Conservation (phyloP, 2,797 vertebrate species). For the Malurus splendens region DNA sequence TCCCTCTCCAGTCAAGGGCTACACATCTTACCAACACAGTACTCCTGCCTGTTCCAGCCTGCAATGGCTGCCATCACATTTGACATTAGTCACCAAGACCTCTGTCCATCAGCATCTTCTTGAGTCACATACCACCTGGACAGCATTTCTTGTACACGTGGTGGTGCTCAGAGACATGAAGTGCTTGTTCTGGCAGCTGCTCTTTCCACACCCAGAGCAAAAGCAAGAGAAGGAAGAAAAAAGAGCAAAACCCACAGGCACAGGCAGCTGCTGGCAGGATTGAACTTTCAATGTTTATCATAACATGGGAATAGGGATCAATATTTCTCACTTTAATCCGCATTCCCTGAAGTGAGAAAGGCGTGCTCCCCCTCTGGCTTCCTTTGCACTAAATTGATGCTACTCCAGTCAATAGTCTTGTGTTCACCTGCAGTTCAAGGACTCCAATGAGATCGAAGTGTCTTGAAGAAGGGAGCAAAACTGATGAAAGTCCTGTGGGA, state of each 20-base stretch:
- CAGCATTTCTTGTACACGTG: neutral
- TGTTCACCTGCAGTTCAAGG: neutral
- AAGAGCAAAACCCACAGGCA: neutral
- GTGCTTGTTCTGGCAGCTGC: neutral
- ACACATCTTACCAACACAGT: rapidly evolving
- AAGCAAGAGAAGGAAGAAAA: neutral
- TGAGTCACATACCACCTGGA: neutral
- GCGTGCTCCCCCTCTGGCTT: rapidly evolving
- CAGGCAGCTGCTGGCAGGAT: neutral
- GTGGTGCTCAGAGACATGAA: neutral
- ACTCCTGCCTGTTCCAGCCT: neutral
- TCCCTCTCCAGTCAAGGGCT: neutral
- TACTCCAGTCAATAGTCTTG: neutral
- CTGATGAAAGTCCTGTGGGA: rapidly evolving
- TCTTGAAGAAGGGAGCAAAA: neutral
- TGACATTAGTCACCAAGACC: neutral
- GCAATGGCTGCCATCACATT: neutral
- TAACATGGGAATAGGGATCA: neutral
- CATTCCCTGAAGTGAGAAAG: neutral
- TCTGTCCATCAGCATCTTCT: neutral
- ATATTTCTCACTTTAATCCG: neutral
- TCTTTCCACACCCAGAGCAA: neutral
- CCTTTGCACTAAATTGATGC: neutral
- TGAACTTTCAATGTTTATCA: neutral
- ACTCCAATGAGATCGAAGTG: neutral